Evolutionary conservation across 1,140 invertebrate genomes (phyloP), one percentile per base, ranked within the genome.

Genomic region (Maconellicoccus hirsutus): DNA sequence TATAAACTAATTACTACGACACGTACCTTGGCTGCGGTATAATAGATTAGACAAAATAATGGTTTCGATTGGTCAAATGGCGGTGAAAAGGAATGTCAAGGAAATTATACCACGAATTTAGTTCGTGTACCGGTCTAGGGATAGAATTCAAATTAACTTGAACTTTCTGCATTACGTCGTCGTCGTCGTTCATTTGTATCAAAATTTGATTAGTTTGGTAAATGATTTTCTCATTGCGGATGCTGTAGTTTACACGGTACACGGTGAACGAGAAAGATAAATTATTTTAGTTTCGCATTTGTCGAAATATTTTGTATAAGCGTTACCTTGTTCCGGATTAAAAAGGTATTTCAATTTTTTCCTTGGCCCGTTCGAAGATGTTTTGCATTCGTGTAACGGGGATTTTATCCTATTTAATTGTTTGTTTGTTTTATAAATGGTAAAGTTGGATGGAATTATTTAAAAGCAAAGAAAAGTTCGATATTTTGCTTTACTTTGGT

Each of bases 171-270:
- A 4, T 52, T 16, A 19, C 6, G 42, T 33, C 29, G 29, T 33
- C 42, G 42, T 52, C 42, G 42, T 19, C 42, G 42, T 52, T 52
- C 42, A 52, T 52, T 52, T 52, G 42, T 52, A 52, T 52, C 42
- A 19, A 52, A 52, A 52, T 52, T 52, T 52, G 42, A 52, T 52
- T 52, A 52, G 42, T 52, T 52, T 52, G 42, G 42, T 19, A 19
- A 52, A 52, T 19, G 42, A 19, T 52, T 33, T 52, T 52, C 42
- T 52, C 42, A 19, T 52, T 52, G 42, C 42, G 42, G 42, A 16
- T 52, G 42, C 42, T 16, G 42, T 52, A 33, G 29, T 33, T 33
- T 12, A 33, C 4, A 3, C 12, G 29, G 29, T 33, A 12, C 29
- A 33, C 4, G 42, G 42, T 19, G 16, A 52, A 16, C 42, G 42